Percentiles rank a stretch among this genome's conserved stretches.
phyloP scores from a whole-genome alignment of 2,888 invertebrate genomes.

The Agonopterix heracliana region DNA sequence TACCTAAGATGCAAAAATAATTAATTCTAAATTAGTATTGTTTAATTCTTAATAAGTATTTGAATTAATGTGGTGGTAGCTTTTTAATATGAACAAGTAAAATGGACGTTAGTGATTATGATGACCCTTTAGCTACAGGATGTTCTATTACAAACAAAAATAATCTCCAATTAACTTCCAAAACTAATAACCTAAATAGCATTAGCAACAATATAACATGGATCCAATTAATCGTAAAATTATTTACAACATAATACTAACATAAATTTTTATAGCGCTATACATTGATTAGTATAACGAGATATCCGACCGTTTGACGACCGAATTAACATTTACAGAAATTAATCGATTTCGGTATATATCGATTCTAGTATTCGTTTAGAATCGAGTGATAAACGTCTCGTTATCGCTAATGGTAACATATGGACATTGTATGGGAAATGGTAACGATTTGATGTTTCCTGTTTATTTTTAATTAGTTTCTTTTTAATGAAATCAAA shows the following conservation, averaged over 20 bases:
- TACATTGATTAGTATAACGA: conserved; percentile 70
- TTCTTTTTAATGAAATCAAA: conserved; percentile 27
- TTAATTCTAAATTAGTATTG: too few species aligned
- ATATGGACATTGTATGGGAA: conserved; percentile 56
- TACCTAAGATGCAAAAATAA: too few species aligned
- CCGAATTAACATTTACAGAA: conserved; percentile 68
- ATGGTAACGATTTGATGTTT: conserved; percentile 41
- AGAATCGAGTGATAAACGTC: conserved; percentile 46
- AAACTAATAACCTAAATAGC: conserved; percentile 47
- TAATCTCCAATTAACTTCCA: conserved; percentile 42
- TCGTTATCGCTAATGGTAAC: conserved; percentile 68
- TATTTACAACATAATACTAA: conserved; percentile 48
- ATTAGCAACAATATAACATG: conserved; percentile 34
- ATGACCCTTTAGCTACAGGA: too few species aligned
- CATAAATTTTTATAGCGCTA: conserved; percentile 61
- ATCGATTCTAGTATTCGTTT: conserved; percentile 41
- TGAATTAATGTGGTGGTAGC: too few species aligned
- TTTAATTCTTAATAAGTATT: too few species aligned
- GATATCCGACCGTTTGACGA: conserved; percentile 62
- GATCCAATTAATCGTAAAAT: conserved; percentile 56
- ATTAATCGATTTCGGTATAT: conserved; percentile 67
- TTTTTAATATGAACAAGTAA: too few species aligned
- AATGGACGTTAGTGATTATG: too few species aligned
- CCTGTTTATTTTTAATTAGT: conserved; percentile 58
- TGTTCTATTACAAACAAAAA: conserved; percentile 19